phyloP scores from a whole-genome alignment of 2,797 vertebrate species.

The Scleropages formosus region DNA sequence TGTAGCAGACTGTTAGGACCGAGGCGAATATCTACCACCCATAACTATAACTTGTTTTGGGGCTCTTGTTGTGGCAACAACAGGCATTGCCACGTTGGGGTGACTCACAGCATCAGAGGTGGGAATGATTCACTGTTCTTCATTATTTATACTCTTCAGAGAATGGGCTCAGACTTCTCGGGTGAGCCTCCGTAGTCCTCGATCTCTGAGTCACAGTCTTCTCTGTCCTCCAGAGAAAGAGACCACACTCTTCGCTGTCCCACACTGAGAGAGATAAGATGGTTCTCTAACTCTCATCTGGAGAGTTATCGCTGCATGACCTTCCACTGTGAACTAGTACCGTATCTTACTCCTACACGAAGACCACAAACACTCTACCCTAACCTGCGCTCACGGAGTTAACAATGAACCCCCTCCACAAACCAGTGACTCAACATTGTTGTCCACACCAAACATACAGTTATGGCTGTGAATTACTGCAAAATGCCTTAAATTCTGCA shows the following conservation, averaged over 20 bases:
- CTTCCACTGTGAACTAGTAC: too few species aligned
- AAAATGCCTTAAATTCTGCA: too few species aligned
- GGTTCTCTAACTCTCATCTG: background rate
- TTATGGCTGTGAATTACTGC: too few species aligned
- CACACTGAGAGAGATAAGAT: background rate
- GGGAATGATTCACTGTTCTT: constrained; percentile 13
- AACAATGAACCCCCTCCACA: background rate
- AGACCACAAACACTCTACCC: background rate
- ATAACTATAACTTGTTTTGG: background rate
- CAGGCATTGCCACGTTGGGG: background rate
- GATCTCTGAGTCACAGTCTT: constrained; percentile 11
- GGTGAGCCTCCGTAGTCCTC: background rate
- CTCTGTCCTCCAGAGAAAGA: background rate
- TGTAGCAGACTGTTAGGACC: background rate
- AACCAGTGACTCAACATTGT: too few species aligned
- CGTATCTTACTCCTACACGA: background rate
- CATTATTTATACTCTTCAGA: constrained; percentile 21
- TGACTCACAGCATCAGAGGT: background rate
- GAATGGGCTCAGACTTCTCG: constrained; percentile 10
- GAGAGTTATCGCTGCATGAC: background rate
- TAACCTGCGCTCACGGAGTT: background rate
- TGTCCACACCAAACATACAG: too few species aligned
- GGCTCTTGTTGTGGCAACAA: background rate
- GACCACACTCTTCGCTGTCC: background rate
- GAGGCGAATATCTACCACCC: background rate